These are phyloP conservation scores for Apostichopus japonicus DNA, from an alignment of 35 echinoderm and acorn worm species.

Conservation along the genomic window DNA sequence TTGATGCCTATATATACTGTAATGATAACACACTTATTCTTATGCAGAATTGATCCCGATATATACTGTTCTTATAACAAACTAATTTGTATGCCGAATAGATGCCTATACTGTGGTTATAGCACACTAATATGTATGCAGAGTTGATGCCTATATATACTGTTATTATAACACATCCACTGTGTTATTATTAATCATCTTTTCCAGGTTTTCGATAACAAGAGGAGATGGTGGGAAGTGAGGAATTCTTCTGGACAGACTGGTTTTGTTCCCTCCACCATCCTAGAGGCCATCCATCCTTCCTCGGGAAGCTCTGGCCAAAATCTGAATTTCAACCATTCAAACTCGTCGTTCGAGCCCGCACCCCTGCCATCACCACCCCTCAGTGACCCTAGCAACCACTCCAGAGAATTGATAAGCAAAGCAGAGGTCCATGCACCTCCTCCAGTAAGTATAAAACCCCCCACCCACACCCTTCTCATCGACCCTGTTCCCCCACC, in stretches of 20 bases:
- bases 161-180: too few relatives aligned
- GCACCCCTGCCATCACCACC: constrained; percentile 33
- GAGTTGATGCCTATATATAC: too few relatives aligned
- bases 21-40: too few relatives aligned
- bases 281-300: constrained; percentile 59
- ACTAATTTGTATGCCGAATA: too few relatives aligned
- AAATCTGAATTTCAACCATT: constrained; percentile 73
- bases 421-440: constrained; percentile 21
- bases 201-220: constrained; percentile 86
- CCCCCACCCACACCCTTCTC: neutral
- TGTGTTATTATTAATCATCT: neutral
- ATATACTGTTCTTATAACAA: too few relatives aligned
- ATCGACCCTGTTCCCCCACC: too few relatives aligned
- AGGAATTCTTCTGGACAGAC: constrained; percentile 91
- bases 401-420: constrained; percentile 4
- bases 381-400: neutral
- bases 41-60: too few relatives aligned
- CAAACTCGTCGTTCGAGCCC: constrained; percentile 49
- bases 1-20: too few relatives aligned
- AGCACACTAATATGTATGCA: too few relatives aligned
- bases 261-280: constrained; percentile 91
- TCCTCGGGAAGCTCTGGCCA: neutral
- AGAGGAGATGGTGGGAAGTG: constrained; percentile 94
- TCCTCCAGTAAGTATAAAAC: constrained; percentile 17
- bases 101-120: too few relatives aligned